Base-by-base conservation (phyloP, 2,888 invertebrate genomes). In the Dascillus cervinus region DNA sequence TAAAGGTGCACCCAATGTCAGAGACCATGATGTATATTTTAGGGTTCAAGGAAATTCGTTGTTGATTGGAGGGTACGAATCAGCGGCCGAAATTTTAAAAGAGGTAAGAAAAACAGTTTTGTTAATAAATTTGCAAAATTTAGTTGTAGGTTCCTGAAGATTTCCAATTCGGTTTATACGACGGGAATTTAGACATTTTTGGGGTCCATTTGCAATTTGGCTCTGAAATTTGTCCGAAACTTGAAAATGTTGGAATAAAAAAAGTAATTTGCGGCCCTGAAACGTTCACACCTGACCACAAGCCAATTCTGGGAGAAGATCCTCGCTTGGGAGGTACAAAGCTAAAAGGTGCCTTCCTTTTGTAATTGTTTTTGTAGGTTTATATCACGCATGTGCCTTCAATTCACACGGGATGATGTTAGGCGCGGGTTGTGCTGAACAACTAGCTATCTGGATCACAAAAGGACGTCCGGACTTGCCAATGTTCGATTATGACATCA, bases 371-470 rank as follows among this genome's bases (percentile, higher is more conserved):
- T n/a, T n/a, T n/a, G n/a, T n/a, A 64, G 91, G 91, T 8, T 69
- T 90, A 13, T 91, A 79, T 59, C 85, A 91, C 57, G 85, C 82
- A 41, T 87, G 85, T 54, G 92, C 87, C 0, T 90, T 86, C 63
- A 94, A 92, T 59, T 90, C 90, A 1, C 79, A 87, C 1, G 92
- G 92, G 0, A 87, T 94, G 81, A 89, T 89, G 84, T 75, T 88
- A 48, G 86, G 89, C 6, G 88, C 87, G 4, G 92, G 92, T 0
- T 85, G 85, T 46, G 86, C 81, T 0, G 77, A 87, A 54, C 85
- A 91, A 64, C 72, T 86, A 52, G 89, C 91, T 0, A 73, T 79
- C 32, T 94, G 91, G 92, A 77, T 92, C 31, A 64, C 82, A 2
- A 72, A 79, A 47, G 91, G 90, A 11, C 75, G 87, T 37, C 92